Evolutionary conservation across 2,888 invertebrate species (phyloP), one percentile per base, ranked within the genome.

Genomic region (Pemphredon lugubris): DNA sequence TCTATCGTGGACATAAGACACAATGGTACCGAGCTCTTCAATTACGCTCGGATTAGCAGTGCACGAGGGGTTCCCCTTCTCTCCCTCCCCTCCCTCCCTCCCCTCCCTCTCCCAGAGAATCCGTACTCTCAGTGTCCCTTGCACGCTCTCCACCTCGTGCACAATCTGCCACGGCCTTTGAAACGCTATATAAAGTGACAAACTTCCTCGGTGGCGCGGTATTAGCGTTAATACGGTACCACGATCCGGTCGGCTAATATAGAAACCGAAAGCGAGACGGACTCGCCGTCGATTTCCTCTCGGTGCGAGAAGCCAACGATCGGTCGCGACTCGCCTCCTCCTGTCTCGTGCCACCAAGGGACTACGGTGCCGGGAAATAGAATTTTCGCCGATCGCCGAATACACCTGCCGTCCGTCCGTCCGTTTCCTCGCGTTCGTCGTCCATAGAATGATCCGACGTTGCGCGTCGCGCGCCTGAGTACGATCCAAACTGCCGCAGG

Each of bases 181-280:
- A 83, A 84, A 82, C 80, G 78, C 87, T 88, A 88, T 88, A 88
- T 88, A 88, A 87, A 88, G 86, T 87, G 84, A 85, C 83, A 84
- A 87, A 86, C 83, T 87, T 84, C 79, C 81, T 83, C 77, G 44
- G 77, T 82, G 75, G 64, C 81, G 70, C 73, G 76, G 81, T 81
- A 84, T 82, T 73, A 83, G 84, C 77, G 72, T 63, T 75, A 76
- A 70, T 54, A 68, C 74, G 75, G 48, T 50, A 73, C 66, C 71
- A 37, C 78, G 75, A 70, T 54, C 63, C 59, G 58, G 30, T 60
- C 37, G 37, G 57, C 44, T 40, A 58, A 63, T 63, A 58, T n/a
- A 26, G 34, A 32, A n/a, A n/a, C n/a, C 50, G 30, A 53, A 40
- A 51, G 32, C 40, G 13, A 39, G 32, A 30, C 55, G 47, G 45